Conservation (phyloP, 2,888 invertebrate species). For the Automeris io region DNA sequence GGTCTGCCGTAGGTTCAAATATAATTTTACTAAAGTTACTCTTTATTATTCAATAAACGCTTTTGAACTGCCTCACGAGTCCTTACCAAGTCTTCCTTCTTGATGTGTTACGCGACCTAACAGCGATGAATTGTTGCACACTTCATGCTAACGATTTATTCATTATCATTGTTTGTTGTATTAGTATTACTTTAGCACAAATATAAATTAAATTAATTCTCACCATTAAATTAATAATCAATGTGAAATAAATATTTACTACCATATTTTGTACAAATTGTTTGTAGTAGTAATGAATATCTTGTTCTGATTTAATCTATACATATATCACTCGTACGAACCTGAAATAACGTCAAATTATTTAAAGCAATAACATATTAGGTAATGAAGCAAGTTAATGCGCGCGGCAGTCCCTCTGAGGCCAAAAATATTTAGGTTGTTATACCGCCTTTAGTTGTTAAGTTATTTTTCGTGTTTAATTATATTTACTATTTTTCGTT, state of each 20-base stretch:
- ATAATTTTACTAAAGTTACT: not conserved
- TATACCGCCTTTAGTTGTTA: slow-evolving; percentile 50
- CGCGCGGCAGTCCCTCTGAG: slow-evolving; percentile 25
- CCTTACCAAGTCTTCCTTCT: slow-evolving; percentile 1
- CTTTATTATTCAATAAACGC: not conserved
- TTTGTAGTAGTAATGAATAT: no score
- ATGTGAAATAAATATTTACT: no score
- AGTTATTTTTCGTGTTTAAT: slow-evolving; percentile 23
- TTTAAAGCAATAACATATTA: no score
- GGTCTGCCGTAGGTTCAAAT: not conserved
- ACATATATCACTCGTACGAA: no score
- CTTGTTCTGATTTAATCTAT: no score
- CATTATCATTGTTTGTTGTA: slow-evolving; percentile 1
- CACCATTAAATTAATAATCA: no score
- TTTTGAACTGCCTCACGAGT: not conserved
- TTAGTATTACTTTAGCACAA: slow-evolving; percentile 3
- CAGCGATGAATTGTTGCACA: no score
- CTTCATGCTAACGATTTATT: not conserved
- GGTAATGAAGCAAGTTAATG: no score
- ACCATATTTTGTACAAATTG: no score
- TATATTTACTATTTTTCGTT: slow-evolving; percentile 17
- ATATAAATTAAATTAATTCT: not conserved
- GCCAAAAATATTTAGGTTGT: slow-evolving; percentile 45
- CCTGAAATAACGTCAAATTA: no score
- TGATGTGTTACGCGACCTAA: not conserved